Base-by-base conservation (phyloP, 2,797 vertebrate genomes). In the Protosalanx chinensis region DNA sequence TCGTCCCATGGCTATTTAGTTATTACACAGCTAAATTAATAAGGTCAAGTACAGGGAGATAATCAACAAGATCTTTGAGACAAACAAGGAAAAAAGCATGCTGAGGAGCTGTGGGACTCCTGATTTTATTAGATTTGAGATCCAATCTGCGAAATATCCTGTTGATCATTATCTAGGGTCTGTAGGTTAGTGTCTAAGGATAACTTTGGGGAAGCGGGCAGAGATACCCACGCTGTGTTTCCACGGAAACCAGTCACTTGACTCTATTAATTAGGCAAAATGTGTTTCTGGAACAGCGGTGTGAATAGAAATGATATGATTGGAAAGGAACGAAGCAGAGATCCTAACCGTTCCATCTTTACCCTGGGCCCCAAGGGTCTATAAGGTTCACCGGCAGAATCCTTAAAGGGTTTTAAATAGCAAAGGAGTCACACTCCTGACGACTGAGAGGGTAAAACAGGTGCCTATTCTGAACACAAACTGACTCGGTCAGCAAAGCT, bases 41-140 rank as follows among this genome's bases (percentile, higher is more conserved):
- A 79, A 81, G 80, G 81, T 84, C 79, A 81, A 84, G 83, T 82
- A 83, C 76, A 83, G 78, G 82, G 81, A 85, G 79, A 82, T 82
- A 81, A 85, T 82, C 83, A 82, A 80, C 81, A 80, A 73, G 79
- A 68, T 77, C 81, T 79, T 63, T 65, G 79, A 72, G 80, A 79
- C 67, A 80, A 75, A 74, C 72, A 72, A 71, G 72, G 72, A 72
- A 56, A 65, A 68, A 62, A 72, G 49, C 41, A 61, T 74, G 72
- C 75, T 35, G 72, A 78, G 76, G 75, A 74, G 79, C 77, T 70
- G 75, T 74, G 76, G 82, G 81, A 80, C 74, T 83, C 68, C 78
- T 79, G 77, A 81, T 83, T 86, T 80, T 67, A 71, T 79, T 53
- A 75, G 74, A 81, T 72, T 80, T 80, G 74, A 82, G 82, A 82